A percentile compares a stretch with the other conserved stretches of the same genome.
These are phyloP conservation scores for Sweltsa coloradensis DNA, from an alignment of 1,140 invertebrate genomes.

Conservation along the genomic window DNA sequence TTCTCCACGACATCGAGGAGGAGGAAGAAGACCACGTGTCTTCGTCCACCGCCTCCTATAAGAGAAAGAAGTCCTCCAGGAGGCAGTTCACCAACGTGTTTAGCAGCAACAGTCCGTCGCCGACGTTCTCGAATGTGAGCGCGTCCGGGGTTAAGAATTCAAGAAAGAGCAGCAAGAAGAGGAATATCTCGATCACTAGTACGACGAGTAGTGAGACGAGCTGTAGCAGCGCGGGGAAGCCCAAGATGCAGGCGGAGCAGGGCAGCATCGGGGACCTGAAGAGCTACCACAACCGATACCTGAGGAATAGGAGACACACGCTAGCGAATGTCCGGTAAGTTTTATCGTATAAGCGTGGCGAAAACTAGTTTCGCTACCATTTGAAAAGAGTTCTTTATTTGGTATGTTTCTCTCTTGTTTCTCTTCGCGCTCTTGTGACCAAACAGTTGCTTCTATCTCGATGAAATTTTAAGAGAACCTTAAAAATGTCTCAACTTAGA, in stretches of 20 bases:
- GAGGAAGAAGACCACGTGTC: constrained; percentile 34
- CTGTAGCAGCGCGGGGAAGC: constrained; percentile 28
- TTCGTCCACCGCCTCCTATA: background rate
- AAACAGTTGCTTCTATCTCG: too few species aligned
- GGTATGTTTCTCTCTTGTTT: too few species aligned
- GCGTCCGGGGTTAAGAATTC: background rate
- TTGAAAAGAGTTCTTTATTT: too few species aligned
- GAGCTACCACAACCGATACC: constrained; percentile 69
- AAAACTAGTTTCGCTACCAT: too few species aligned
- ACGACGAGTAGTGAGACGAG: constrained; percentile 24
- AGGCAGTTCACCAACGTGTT: background rate
- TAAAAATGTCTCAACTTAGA: too few species aligned
- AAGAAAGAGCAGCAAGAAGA: constrained; percentile 25
- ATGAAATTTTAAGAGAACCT: too few species aligned
- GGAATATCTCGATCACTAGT: constrained; percentile 30
- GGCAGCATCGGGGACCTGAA: constrained; percentile 75
- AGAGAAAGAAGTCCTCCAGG: background rate
- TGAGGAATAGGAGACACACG: constrained; percentile 70
- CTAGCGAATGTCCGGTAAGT: constrained; percentile 80
- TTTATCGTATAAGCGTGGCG: too few species aligned
- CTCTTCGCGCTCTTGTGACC: too few species aligned
- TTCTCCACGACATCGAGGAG: constrained; percentile 38
- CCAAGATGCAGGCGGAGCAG: constrained; percentile 77
- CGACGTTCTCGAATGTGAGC: constrained; percentile 1
- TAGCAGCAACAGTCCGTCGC: constrained; percentile 4